Evolutionary conservation across 2,797 vertebrate species (phyloP).

Genomic region (Orestias chungarensis): DNA sequence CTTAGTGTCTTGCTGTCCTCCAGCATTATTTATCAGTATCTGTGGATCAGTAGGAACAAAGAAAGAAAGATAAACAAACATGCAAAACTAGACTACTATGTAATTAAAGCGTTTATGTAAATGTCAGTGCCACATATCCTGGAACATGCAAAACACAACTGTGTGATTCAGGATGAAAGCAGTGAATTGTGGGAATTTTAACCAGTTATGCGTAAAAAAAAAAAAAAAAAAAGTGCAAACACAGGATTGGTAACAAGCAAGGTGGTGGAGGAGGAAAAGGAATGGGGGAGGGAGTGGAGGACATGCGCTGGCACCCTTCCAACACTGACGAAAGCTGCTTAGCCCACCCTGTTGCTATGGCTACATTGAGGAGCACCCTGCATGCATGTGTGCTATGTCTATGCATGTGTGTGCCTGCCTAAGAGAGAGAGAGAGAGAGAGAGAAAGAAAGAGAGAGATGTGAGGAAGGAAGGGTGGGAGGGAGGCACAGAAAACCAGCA

Average conservation of each 20-base stretch:
- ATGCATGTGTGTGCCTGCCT: slow-evolving; percentile 47
- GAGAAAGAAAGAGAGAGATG: slow-evolving; percentile 60
- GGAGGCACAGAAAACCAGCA: slow-evolving; percentile 75
- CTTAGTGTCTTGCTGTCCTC: background rate
- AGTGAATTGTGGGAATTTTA: slow-evolving; percentile 36
- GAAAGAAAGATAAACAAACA: background rate
- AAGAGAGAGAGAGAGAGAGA: slow-evolving; percentile 47
- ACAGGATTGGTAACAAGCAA: slow-evolving; percentile 54
- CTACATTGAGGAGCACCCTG: slow-evolving; percentile 78
- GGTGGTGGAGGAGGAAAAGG: slow-evolving; percentile 62
- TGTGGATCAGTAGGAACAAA: background rate
- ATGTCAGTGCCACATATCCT: background rate
- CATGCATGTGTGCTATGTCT: slow-evolving; percentile 55
- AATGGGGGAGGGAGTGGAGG: slow-evolving; percentile 72
- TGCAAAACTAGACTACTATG: background rate
- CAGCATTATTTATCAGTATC: background rate
- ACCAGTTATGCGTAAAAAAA: slow-evolving; percentile 53
- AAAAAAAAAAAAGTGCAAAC: slow-evolving; percentile 51
- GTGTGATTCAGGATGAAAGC: slow-evolving; percentile 9
- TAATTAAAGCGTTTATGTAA: background rate
- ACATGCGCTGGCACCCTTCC: slow-evolving; percentile 83
- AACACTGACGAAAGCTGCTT: slow-evolving; percentile 89
- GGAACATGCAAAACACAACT: background rate
- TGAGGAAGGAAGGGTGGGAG: slow-evolving; percentile 31
- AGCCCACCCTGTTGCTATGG: slow-evolving; percentile 88